Evolutionary conservation across 2,113 vertebrate genomes (phyloP).

Genomic region (Sorex araneus): DNA sequence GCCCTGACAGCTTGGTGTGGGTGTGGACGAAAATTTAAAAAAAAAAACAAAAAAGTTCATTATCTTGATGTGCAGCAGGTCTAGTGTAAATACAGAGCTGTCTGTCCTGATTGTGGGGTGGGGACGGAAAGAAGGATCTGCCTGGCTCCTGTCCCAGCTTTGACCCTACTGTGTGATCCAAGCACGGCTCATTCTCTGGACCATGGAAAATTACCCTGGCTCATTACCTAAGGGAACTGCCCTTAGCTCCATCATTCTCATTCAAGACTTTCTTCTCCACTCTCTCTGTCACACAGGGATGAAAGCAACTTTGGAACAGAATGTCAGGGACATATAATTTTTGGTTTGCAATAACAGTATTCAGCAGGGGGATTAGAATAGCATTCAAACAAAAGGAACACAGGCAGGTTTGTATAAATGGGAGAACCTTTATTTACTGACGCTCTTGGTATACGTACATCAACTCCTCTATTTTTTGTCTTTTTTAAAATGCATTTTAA

Average conservation of each 20-base stretch:
- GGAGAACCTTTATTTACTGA: slow-evolving; percentile 50
- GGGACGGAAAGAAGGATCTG: not conserved
- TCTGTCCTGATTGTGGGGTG: not conserved
- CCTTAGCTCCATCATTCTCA: not conserved
- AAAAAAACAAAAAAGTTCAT: too few relatives aligned
- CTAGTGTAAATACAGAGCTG: not conserved
- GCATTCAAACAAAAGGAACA: slow-evolving; percentile 59
- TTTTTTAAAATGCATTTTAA: not conserved
- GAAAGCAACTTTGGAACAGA: not conserved
- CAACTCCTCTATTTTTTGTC: not conserved
- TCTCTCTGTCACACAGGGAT: not conserved
- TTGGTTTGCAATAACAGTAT: not conserved
- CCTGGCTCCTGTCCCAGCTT: not conserved
- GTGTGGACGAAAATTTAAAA: too few relatives aligned
- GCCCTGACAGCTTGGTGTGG: too few relatives aligned
- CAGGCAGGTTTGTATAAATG: not conserved
- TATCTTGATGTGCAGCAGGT: not conserved
- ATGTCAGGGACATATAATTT: not conserved
- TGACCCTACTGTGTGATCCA: not conserved
- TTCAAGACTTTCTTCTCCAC: not conserved
- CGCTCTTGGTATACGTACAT: slow-evolving; percentile 41
- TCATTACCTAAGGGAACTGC: too few relatives aligned
- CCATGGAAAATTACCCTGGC: not conserved
- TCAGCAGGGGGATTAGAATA: not conserved
- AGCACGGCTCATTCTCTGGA: not conserved